Conservation (phyloP, 2,797 vertebrate species). For the Caiman crocodilus region DNA sequence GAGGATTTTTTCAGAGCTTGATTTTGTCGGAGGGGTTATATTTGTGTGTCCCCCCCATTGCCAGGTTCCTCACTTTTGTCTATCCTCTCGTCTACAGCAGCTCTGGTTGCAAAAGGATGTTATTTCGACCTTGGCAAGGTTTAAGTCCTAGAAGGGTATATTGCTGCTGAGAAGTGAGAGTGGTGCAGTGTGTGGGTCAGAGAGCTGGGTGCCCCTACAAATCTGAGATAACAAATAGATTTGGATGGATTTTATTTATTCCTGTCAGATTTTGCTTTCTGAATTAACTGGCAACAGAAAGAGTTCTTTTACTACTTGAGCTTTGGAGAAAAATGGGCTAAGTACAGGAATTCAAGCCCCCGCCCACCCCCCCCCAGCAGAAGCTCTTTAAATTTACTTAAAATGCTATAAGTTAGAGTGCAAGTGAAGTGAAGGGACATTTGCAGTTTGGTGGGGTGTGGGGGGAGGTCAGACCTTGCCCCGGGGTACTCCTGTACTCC, state of each 20-base stretch:
- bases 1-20: background rate
- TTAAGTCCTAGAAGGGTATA: background rate
- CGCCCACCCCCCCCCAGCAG: no score
- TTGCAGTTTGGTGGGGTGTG: no score
- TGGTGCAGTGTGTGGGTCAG: background rate
- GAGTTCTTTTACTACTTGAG: background rate
- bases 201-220: background rate
- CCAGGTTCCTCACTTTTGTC: background rate
- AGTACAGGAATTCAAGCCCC: no score
- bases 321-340: no score
- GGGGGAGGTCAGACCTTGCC: no score
- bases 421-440: no score
- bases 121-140: background rate
- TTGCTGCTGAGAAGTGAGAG: background rate
- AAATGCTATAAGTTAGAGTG: no score
- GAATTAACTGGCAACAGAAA: background rate
- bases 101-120: background rate
- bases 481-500: no score
- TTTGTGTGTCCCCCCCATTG: background rate
- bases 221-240: background rate
- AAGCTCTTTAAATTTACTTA: no score
- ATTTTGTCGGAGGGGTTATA: background rate
- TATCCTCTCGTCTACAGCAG: background rate
- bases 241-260: background rate
- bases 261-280: background rate